Conservation (phyloP, 53 echinoderm and acorn worm genomes). For the Patiria pectinifera region DNA sequence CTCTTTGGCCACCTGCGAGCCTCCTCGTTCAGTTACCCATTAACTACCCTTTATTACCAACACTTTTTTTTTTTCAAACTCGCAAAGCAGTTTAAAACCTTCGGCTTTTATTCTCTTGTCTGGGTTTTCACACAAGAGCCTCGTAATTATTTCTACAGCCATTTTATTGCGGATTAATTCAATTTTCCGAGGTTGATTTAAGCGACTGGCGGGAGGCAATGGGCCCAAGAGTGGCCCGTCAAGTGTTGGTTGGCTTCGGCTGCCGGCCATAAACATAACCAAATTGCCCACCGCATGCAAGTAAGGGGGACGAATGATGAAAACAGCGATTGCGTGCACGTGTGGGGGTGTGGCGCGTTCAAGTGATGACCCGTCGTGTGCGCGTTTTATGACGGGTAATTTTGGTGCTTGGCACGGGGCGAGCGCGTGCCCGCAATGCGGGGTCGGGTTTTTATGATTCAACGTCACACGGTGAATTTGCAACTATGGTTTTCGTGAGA, state of each 20-base stretch:
- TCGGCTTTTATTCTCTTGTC: neutral
- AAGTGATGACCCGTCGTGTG: neutral
- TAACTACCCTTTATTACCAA: slow-evolving; percentile 39
- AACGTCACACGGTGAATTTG: too few species aligned
- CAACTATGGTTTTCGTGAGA: too few species aligned
- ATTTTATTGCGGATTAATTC: slow-evolving; percentile 47
- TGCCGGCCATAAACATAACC: slow-evolving; percentile 26
- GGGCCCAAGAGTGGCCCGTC: slow-evolving; percentile 21
- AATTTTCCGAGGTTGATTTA: slow-evolving; percentile 46
- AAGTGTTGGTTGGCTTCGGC: slow-evolving; percentile 42
- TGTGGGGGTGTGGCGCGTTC: neutral
- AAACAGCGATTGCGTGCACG: neutral
- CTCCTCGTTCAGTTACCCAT: slow-evolving; percentile 16
- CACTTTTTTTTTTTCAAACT: neutral
- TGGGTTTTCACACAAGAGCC: neutral
- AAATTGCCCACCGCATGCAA: neutral
- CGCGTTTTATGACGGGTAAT: slow-evolving; percentile 20
- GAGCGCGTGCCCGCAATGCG: neutral
- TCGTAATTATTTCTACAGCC: slow-evolving; percentile 39
- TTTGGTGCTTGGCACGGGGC: slow-evolving; percentile 14
- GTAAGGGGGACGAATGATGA: too few species aligned
- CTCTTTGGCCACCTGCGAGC: slow-evolving; percentile 23
- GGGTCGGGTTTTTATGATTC: neutral
- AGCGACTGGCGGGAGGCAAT: slow-evolving; percentile 7
- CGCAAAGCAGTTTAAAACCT: neutral